Base-by-base conservation (phyloP, 1,140 invertebrate genomes). In the Phortica variegata region DNA sequence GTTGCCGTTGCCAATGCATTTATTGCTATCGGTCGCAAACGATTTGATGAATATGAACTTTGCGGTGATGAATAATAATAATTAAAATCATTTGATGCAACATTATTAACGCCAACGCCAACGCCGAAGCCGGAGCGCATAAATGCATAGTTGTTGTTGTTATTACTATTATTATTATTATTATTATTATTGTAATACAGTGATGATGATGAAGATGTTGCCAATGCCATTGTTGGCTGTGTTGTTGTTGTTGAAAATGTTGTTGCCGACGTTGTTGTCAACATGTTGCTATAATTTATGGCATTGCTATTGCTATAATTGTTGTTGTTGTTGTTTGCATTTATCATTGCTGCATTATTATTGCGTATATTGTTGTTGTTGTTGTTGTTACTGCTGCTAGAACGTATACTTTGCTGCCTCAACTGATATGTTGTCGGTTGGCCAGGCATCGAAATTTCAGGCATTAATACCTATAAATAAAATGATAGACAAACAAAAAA, bases 31-130 rank as follows among this genome's bases (percentile, higher is more conserved):
- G 54, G 42, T 8, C 63, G 57, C 48, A 68, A 41, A 3, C 63
- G 63, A 49, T 68, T 68, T 45, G 63, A 68, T 29, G 63, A 68
- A 34, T 68, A 68, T 32, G 63, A 68, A 41, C 63, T 68, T 40
- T 68, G 63, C 6, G 63, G 63, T 34, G 63, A 60, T 47, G 60
- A 49, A 36, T 44, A 68, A 36, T 63, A 68, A 18, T 63, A 26
- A 17, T n/a, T 66, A 68, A 36, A 51, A 49, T 15, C 50, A 39
- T 10, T 36, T 19, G 44, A 37, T 43, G 23, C 17, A 51, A 40
- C 41, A 40, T 44, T 54, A 10, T 34, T 29, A n/a, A n/a, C 23
- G 10, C 23, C 23, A 26, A 26, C 10, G 5, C 23, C 23, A 26
- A 6, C 10, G 23, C 23, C 23, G n/a, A n/a, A n/a, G n/a, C n/a